These are phyloP conservation scores for Diogma glabrata DNA, from an alignment of 2,888 invertebrate genomes.

Conservation along the genomic window DNA sequence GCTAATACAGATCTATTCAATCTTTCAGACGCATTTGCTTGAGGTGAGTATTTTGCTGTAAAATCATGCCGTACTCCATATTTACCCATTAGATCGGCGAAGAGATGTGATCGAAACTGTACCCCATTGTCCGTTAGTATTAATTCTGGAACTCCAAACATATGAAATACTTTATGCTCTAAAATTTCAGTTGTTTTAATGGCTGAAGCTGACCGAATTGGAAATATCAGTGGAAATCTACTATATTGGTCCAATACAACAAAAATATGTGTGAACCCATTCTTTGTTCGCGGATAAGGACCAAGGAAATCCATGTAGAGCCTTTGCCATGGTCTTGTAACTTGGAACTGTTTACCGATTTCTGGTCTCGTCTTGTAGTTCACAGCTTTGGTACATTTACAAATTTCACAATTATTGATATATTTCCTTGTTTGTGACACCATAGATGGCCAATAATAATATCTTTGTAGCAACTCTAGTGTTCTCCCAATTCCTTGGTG, in stretches of 20 bases:
- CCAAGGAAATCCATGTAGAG: slow-evolving; percentile 8
- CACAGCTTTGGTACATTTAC: background rate
- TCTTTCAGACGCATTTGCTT: too few species aligned
- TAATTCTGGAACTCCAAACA: background rate
- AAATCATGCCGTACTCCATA: too few species aligned
- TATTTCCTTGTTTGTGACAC: too few species aligned
- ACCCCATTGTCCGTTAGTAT: background rate
- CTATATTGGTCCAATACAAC: slow-evolving; percentile 4
- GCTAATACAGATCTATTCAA: too few species aligned
- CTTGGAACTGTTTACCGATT: background rate
- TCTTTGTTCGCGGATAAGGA: slow-evolving; percentile 8
- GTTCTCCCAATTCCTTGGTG: background rate
- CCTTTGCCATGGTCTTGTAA: background rate
- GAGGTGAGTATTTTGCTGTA: too few species aligned
- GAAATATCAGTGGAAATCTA: background rate
- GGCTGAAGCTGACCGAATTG: background rate
- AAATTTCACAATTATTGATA: background rate
- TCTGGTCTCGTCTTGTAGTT: background rate
- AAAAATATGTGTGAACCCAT: background rate
- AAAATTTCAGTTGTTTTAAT: background rate
- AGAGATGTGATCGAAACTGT: too few species aligned
- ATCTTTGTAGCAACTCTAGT: background rate
- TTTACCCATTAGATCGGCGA: too few species aligned
- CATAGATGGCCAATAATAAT: background rate
- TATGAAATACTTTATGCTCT: background rate